Base-by-base conservation (phyloP, 2,113 vertebrate species). In the Coptodon rendalli region DNA sequence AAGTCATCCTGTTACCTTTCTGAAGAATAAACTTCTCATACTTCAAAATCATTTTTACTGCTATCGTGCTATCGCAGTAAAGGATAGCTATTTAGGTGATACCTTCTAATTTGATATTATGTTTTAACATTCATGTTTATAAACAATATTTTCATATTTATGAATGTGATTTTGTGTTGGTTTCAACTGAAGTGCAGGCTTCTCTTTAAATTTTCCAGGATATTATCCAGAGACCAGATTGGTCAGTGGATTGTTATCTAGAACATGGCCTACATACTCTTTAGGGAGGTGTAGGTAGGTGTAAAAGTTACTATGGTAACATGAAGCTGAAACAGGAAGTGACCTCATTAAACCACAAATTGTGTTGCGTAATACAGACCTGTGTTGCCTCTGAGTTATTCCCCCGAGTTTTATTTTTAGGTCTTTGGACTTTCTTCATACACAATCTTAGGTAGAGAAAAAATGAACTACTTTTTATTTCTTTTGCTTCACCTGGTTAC, bases 381-480 rank as follows among this genome's bases (percentile, higher is more conserved):
- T 0, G 36, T 71, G 36, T 16, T 43, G 0, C 36, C 12, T 43
- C 36, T 3, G 63, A 71, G n/a, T 43, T 71, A 0, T 43, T 40
- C 12, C 36, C 4, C 34, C 22, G 63, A 68, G 11, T 68, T 68
- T 71, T 16, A 22, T 27, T 45, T 73, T 73, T 27, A 43, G 13
- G 3, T 24, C 36, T 40, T 9, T 43, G n/a, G 38, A 71, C 12
- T 16, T 27, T 71, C 22, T 71, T 71, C 0, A 22, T 24, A 6
- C 36, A 43, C n/a, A 40, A 40, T 24, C 0, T 71, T 71, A 71
- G 22, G n/a, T 45, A 43, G 12, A 27, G 38, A 40, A 27, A 71
- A 24, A 43, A 66, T 66, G 5, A 40, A 68, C n/a, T 14, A 14
- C 1, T 71, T 68, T 68, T 36, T 71, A 14, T 24, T 43, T 71